Evolutionary conservation across 2,888 invertebrate species (phyloP), one percentile per base, ranked within the genome.

Genomic region (Brassicogethes aeneus): DNA sequence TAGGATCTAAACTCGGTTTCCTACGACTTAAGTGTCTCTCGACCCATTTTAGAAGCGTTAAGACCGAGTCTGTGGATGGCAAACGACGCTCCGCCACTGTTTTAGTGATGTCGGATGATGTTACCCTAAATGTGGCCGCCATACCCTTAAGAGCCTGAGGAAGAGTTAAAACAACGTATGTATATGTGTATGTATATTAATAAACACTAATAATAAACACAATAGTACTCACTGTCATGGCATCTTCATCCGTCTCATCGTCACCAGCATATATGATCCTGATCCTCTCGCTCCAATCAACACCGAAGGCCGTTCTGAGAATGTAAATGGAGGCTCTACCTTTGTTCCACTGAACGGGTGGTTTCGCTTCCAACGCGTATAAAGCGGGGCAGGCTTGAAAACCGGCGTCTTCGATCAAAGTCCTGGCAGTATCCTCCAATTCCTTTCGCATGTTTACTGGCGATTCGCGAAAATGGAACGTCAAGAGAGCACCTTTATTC

Each of bases 331-430:
- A 88, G 7, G 92, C 92, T 31, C 90, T 80, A 48, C 83, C 87
- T 66, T 92, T 91, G 65, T 92, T 87, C 92, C 92, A 92, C 58
- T 86, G 79, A 0, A 92, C 90, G 0, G 90, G 91, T 3, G 91
- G 91, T 51, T 87, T 82, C 0, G 91, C 91, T 64, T 92, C 91
- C n/a, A 91, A 73, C 0, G 91, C 91, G 58, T 88, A 88, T 60
- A 89, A 87, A 15, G 89, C 86, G 37, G 80, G 75, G 33, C 82
- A 84, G 1, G 87, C 82, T 47, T 77, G 77, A 66, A 91, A 91
- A 0, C 90, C 88, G 2, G 82, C 78, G 7, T 77, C 79, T 43
- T 79, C 76, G 56, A 91, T 90, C 38, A 90, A 70, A 31, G 71
- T 70, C 51, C 76, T 75, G 0, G 89, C 90, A 55, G 79, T 75